Conservation (phyloP, 2,113 vertebrate genomes). For the Rhynchomys soricoides region DNA sequence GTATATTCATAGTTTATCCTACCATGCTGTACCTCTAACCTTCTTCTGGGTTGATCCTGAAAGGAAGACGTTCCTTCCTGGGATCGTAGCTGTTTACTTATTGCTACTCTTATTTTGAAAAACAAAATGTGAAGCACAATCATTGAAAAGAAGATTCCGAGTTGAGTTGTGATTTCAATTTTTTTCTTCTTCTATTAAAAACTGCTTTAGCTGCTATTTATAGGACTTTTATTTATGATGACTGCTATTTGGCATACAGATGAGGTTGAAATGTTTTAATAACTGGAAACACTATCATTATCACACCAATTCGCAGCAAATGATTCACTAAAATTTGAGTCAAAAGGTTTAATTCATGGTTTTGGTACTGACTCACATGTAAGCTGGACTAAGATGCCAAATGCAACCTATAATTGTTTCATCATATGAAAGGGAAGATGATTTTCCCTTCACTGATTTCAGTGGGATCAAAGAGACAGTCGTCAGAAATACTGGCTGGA, state of each 20-base stretch:
- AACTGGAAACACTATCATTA: not conserved
- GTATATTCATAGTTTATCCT: slow-evolving; percentile 17
- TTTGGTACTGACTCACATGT: not conserved
- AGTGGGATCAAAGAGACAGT: not conserved
- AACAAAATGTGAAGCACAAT: not conserved
- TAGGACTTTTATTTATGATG: not conserved
- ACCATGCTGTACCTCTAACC: not conserved
- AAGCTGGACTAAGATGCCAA: not conserved
- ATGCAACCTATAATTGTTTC: not conserved
- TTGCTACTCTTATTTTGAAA: not conserved
- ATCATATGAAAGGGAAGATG: slow-evolving; percentile 6
- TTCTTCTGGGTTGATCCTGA: not conserved
- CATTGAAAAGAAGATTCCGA: not conserved
- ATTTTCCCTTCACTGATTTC: not conserved
- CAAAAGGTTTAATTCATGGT: slow-evolving; percentile 32
- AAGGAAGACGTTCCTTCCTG: not conserved
- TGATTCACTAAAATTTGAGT: not conserved
- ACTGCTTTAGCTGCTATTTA: not conserved
- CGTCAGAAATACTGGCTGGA: not conserved
- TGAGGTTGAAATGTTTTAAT: not conserved
- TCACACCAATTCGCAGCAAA: not conserved
- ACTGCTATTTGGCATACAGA: not conserved
- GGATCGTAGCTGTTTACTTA: not conserved
- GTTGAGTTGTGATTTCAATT: not conserved
- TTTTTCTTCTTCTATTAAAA: not conserved